phyloP scores from a whole-genome alignment of 1,140 invertebrate genomes.

The Polyergus mexicanus region DNA sequence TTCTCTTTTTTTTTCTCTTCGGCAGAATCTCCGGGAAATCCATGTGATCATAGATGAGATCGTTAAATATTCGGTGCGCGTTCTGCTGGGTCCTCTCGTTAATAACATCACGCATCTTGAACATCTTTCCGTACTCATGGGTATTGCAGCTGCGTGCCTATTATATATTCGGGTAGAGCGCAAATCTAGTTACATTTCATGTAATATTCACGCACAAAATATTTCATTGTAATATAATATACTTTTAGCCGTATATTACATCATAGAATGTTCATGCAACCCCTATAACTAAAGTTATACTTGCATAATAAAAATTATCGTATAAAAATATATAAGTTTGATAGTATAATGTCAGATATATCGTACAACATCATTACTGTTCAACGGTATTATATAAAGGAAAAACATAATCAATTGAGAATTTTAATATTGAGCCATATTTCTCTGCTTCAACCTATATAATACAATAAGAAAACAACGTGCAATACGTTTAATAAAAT shows the following conservation, averaged over 20 bases:
- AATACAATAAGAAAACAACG: not conserved
- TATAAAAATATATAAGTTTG: not conserved
- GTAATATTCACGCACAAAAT: constrained; percentile 21
- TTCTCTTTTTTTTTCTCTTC: not conserved
- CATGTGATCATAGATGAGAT: constrained; percentile 33
- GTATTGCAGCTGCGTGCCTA: constrained; percentile 1
- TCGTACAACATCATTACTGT: not conserved
- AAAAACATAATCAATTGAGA: not conserved
- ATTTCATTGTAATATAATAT: constrained; percentile 29
- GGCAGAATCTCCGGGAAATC: not conserved
- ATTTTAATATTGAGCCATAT: not conserved
- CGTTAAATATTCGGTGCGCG: constrained; percentile 43
- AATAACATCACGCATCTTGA: constrained; percentile 53
- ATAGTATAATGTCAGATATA: not conserved
- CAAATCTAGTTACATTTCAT: constrained; percentile 12
- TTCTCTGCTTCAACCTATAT: not conserved
- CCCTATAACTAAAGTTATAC: no score
- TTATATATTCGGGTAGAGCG: not conserved
- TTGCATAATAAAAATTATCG: not conserved
- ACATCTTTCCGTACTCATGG: constrained; percentile 36
- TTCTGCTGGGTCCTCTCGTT: constrained; percentile 41
- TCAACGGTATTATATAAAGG: not conserved
- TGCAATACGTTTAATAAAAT: not conserved
- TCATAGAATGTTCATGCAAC: not conserved
- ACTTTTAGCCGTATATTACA: not conserved